Evolutionary conservation across 2,888 invertebrate species (phyloP).

Genomic region (Elgonia sp.): DNA sequence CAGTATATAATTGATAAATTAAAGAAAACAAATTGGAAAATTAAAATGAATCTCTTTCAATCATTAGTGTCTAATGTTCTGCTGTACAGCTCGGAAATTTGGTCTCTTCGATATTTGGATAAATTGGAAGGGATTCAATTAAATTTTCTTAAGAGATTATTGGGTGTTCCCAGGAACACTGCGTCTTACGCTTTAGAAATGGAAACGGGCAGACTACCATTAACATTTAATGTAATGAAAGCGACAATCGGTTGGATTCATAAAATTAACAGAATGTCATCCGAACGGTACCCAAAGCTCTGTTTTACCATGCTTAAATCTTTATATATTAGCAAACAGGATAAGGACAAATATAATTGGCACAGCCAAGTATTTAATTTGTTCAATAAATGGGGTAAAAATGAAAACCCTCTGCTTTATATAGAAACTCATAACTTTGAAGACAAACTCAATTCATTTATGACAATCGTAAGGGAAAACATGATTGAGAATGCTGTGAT

Average conservation of each 20-base stretch:
- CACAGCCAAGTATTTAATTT: neutral
- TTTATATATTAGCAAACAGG: neutral
- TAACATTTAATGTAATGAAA: neutral
- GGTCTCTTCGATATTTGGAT: constrained; percentile 15
- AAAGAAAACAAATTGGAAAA: neutral
- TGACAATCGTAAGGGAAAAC: too few species aligned
- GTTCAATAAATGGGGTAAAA: neutral
- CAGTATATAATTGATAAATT: neutral
- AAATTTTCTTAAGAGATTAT: neutral
- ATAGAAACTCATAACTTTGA: neutral
- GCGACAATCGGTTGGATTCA: neutral
- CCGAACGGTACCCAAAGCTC: neutral
- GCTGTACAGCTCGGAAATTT: neutral
- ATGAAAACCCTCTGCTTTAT: neutral
- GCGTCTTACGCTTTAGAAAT: neutral
- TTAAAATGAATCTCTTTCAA: neutral
- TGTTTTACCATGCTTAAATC: neutral
- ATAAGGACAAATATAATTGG: neutral
- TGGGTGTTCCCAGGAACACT: neutral
- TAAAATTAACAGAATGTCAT: neutral
- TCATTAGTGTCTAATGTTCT: constrained; percentile 1
- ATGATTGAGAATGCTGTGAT: neutral
- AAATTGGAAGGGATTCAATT: neutral
- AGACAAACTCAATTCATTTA: neutral
- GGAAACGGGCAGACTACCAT: constrained; percentile 9